phyloP scores from a whole-genome alignment of 2,797 vertebrate species.

The Oreortyx pictus region DNA sequence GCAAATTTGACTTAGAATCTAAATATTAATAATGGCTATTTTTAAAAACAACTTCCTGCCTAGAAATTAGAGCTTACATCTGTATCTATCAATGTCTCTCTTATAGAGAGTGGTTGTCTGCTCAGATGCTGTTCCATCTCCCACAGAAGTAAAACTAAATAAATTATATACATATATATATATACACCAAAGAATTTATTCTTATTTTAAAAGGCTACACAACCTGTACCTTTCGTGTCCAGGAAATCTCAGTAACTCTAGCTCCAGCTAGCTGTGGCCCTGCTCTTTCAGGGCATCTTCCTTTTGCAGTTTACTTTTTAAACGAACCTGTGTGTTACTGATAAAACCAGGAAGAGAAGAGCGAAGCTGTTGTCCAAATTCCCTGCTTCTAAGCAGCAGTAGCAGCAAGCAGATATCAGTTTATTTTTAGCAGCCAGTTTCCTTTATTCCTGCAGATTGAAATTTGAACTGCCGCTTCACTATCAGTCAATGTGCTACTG shows the following conservation, averaged over 20 bases:
- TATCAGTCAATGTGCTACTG: rapidly evolving
- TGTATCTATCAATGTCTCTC: not conserved
- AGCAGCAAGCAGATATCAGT: not conserved
- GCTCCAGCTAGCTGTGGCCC: not conserved
- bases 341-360: not conserved
- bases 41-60: not conserved
- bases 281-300: not conserved
- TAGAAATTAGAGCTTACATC: not conserved
- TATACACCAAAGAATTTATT: not conserved
- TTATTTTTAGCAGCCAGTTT: not conserved
- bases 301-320: not conserved
- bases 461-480: not conserved
- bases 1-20: not conserved
- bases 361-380: rapidly evolving
- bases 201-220: not conserved
- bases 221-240: not conserved
- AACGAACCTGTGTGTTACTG: rapidly evolving
- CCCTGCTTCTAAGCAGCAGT: not conserved
- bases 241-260: not conserved
- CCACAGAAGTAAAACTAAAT: not conserved
- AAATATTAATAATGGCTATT: not conserved
- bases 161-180: too few relatives aligned
- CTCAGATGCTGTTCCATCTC: not conserved
- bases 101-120: not conserved
- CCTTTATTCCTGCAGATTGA: not conserved